phyloP scores from a whole-genome alignment of 2,113 vertebrate species.

The Pavo muticus region DNA sequence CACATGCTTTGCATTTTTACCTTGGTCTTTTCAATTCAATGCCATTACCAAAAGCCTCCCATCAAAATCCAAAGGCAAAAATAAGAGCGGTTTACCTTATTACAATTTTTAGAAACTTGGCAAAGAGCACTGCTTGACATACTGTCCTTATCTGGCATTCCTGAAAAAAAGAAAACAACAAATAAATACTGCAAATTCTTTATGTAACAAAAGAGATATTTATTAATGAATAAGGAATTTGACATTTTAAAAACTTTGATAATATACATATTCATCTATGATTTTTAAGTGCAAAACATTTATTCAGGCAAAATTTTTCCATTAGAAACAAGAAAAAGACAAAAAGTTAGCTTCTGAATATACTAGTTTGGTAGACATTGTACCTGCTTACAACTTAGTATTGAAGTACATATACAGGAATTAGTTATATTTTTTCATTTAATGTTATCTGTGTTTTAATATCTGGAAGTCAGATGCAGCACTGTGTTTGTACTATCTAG shows the following conservation, averaged over 20 bases:
- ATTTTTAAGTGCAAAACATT: neutral
- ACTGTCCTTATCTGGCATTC: constrained; percentile 93
- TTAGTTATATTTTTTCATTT: neutral
- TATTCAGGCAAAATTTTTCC: neutral
- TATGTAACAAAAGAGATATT: neutral
- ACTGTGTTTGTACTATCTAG: neutral
- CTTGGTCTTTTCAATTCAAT: neutral
- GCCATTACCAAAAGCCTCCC: neutral
- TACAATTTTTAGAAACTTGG: constrained; percentile 86
- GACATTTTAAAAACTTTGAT: neutral
- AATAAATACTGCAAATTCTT: neutral
- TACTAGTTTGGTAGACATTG: neutral
- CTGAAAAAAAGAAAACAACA: constrained; percentile 75
- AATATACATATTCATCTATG: neutral
- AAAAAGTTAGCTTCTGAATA: neutral
- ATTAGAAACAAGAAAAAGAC: neutral
- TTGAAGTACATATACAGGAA: neutral
- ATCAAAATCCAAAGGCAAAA: neutral
- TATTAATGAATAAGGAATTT: neutral
- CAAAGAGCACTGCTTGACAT: constrained; percentile 85
- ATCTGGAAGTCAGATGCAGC: neutral
- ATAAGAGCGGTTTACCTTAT: constrained; percentile 82
- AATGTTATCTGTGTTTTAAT: neutral
- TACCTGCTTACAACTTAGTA: neutral
- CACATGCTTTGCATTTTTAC: neutral